Evolutionary conservation across 2,888 invertebrate species (phyloP).

Genomic region (Chrysodeixis includens): DNA sequence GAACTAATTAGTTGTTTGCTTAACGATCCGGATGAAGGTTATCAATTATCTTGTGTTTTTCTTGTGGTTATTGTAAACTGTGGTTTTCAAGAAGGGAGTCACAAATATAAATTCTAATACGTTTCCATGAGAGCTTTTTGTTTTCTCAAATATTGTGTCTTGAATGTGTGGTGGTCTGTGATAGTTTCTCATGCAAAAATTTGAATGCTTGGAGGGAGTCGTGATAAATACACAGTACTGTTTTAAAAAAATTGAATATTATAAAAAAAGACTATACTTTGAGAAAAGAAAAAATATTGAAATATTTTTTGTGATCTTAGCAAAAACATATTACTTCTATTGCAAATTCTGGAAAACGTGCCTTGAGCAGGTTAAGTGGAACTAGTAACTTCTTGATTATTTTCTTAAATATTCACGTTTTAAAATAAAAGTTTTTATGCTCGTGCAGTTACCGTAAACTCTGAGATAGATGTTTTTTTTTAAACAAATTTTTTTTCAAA

Average conservation of each 20-base stretch:
- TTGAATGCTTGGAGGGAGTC: neutral
- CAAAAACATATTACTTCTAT: no score
- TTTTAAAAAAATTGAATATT: neutral
- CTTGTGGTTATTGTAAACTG: conserved; percentile 14
- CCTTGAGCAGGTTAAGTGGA: neutral
- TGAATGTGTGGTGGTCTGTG: neutral
- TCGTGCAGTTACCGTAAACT: neutral
- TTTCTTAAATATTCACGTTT: neutral
- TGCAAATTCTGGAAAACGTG: no score
- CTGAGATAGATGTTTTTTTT: neutral
- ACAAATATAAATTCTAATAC: neutral
- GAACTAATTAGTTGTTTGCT: conserved; percentile 39
- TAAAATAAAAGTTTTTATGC: conserved; percentile 2
- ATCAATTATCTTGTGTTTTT: conserved; percentile 27
- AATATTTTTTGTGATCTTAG: neutral
- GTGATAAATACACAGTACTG: neutral
- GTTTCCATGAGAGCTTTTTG: neutral
- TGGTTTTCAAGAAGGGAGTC: neutral
- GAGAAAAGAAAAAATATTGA: no score
- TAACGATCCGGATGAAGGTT: conserved; percentile 16
- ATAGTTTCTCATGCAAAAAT: neutral
- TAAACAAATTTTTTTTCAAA: no score
- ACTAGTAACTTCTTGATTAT: no score
- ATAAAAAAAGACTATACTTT: neutral
- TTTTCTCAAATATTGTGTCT: neutral